Conservation (phyloP, 2,113 vertebrate species). For the Coptodon bakossiorum region DNA sequence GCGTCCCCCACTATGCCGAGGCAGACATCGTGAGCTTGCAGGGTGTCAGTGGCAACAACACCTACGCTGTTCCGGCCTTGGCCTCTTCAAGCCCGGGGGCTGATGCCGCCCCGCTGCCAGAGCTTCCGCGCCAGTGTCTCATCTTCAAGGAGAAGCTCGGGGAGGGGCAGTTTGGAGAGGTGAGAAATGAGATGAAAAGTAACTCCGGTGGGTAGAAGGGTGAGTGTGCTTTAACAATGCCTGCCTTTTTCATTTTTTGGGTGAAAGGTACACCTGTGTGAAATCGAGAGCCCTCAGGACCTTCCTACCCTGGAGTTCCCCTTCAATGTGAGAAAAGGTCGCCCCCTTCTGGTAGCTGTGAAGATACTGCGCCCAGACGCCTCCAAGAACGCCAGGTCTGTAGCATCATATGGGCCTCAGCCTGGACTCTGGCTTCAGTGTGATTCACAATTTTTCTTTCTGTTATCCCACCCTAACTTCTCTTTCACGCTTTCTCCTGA, state of each 20-base stretch:
- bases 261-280: slow-evolving; percentile 86
- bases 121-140: slow-evolving; percentile 83
- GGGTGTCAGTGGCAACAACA: slow-evolving; percentile 88
- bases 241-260: not conserved
- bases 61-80: slow-evolving; percentile 85
- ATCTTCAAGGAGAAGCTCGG: slow-evolving; percentile 91
- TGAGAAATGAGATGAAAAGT: slow-evolving; percentile 20
- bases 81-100: slow-evolving; percentile 69
- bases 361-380: slow-evolving; percentile 88
- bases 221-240: not conserved
- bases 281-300: slow-evolving; percentile 85
- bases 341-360: slow-evolving; percentile 86
- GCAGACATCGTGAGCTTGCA: slow-evolving; percentile 90
- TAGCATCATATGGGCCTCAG: not conserved
- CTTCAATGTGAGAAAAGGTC: slow-evolving; percentile 83
- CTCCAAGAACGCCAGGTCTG: slow-evolving; percentile 89
- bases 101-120: slow-evolving; percentile 77
- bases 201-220: not conserved
- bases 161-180: slow-evolving; percentile 93
- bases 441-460: not conserved
- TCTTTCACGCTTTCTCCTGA: not conserved
- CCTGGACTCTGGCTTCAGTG: not conserved
- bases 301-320: slow-evolving; percentile 81
- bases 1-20: slow-evolving; percentile 90
- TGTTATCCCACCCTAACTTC: not conserved